Conservation (phyloP, 2,888 invertebrate species). For the Eristalis pertinax region DNA sequence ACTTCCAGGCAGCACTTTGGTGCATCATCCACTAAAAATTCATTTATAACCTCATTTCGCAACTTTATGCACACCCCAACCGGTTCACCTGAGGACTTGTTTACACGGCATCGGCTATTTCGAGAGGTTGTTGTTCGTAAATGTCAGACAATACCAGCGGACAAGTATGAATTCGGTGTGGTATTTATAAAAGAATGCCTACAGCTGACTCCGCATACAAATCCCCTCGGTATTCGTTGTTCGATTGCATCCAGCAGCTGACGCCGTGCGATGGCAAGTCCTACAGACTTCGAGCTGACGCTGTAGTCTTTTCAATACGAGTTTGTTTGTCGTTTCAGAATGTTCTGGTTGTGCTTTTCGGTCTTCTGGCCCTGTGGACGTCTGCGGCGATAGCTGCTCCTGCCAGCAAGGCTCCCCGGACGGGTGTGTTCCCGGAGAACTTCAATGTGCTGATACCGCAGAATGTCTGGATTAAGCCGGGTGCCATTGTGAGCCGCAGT, state of each 20-base stretch:
- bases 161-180: not conserved
- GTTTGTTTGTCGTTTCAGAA: slow-evolving; percentile 26
- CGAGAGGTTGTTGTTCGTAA: slow-evolving; percentile 17
- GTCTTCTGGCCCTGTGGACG: not conserved
- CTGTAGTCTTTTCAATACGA: not conserved
- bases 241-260: slow-evolving; percentile 8
- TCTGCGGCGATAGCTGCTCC: not conserved
- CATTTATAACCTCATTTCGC: slow-evolving; percentile 35
- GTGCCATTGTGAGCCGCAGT: slow-evolving; percentile 36
- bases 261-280: slow-evolving; percentile 16
- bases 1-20: not conserved
- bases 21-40: slow-evolving; percentile 28
- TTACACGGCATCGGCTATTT: slow-evolving; percentile 14
- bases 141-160: slow-evolving; percentile 17
- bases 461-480: slow-evolving; percentile 61
- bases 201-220: not conserved
- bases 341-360: not conserved
- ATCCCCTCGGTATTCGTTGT: slow-evolving; percentile 1
- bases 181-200: slow-evolving; percentile 34
- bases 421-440: slow-evolving; percentile 34
- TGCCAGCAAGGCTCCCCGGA: not conserved
- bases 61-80: slow-evolving; percentile 32
- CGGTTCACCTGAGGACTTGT: slow-evolving; percentile 17
- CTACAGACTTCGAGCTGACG: not conserved
- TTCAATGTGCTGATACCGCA: slow-evolving; percentile 36